These are phyloP conservation scores for Hyposmocoma kahamanoa DNA, from an alignment of 1,140 invertebrate genomes.

Conservation along the genomic window DNA sequence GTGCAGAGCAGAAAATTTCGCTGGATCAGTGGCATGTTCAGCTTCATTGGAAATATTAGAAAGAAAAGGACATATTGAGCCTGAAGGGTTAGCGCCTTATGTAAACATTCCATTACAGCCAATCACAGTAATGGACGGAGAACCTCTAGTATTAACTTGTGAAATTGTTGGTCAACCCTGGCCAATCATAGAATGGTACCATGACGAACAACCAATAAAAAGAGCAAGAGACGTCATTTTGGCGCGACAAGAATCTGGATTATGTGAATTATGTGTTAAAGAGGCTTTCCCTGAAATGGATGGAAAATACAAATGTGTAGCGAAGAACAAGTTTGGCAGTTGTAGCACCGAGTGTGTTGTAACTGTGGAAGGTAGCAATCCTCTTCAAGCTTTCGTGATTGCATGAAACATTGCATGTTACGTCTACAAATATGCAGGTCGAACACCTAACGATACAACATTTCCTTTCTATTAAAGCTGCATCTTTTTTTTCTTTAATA, in stretches of 20 bases:
- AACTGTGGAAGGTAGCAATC: constrained; percentile 84
- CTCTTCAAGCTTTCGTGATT: constrained; percentile 24
- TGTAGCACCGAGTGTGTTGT: constrained; percentile 86
- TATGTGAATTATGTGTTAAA: constrained; percentile 88
- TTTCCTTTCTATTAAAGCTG: too few species aligned
- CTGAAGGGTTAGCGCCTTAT: constrained; percentile 79
- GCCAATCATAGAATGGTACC: constrained; percentile 88
- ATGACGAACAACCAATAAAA: constrained; percentile 81
- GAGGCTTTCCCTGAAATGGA: constrained; percentile 97
- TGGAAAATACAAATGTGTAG: constrained; percentile 89
- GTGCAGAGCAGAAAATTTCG: constrained; percentile 91
- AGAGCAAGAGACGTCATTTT: constrained; percentile 87
- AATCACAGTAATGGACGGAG: constrained; percentile 93
- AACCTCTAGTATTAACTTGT: constrained; percentile 87
- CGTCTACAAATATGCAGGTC: too few species aligned
- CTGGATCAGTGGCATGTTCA: constrained; percentile 88
- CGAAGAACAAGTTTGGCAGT: constrained; percentile 90
- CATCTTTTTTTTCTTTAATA: too few species aligned
- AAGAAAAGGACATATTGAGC: constrained; percentile 74
- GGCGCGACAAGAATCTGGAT: constrained; percentile 83
- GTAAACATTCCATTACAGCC: constrained; percentile 83
- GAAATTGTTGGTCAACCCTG: constrained; percentile 85
- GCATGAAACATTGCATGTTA: constrained; percentile 35
- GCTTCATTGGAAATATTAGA: constrained; percentile 83
- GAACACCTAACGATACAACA: too few species aligned